These are phyloP conservation scores for Lycocerus yunnanus DNA, from an alignment of 2,888 invertebrate genomes.

Conservation along the genomic window DNA sequence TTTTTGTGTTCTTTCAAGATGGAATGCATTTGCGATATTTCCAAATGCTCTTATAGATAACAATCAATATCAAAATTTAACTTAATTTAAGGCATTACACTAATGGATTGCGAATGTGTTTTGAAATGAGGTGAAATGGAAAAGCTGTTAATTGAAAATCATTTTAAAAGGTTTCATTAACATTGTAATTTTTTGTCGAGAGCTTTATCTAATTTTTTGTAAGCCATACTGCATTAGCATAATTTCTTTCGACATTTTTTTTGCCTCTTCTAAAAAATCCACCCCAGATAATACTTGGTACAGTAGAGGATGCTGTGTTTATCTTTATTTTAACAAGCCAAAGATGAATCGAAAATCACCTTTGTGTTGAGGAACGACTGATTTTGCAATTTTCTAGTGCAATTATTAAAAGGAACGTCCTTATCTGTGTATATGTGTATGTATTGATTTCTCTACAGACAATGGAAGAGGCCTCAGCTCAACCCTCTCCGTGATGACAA, in stretches of 20 bases:
- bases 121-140: background rate
- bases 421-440: slow-evolving; percentile 5
- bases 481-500: slow-evolving; percentile 45
- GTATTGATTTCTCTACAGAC: slow-evolving; percentile 33
- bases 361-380: background rate
- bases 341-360: background rate
- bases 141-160: background rate
- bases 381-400: slow-evolving; percentile 4
- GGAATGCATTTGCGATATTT: background rate
- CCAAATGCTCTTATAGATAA: background rate
- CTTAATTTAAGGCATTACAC: background rate
- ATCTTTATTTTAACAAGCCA: background rate
- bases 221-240: background rate
- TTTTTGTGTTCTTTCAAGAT: background rate
- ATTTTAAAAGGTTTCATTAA: background rate
- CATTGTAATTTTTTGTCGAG: background rate
- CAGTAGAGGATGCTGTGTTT: background rate
- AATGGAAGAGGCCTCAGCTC: slow-evolving; percentile 33
- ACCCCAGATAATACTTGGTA: background rate
- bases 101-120: background rate
- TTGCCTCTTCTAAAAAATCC: background rate
- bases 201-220: background rate
- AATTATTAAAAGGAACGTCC: background rate
- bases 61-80: background rate
- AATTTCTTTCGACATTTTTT: background rate